Evolutionary conservation across 2,797 vertebrate genomes (phyloP).

Genomic region (Sciurus carolinensis): DNA sequence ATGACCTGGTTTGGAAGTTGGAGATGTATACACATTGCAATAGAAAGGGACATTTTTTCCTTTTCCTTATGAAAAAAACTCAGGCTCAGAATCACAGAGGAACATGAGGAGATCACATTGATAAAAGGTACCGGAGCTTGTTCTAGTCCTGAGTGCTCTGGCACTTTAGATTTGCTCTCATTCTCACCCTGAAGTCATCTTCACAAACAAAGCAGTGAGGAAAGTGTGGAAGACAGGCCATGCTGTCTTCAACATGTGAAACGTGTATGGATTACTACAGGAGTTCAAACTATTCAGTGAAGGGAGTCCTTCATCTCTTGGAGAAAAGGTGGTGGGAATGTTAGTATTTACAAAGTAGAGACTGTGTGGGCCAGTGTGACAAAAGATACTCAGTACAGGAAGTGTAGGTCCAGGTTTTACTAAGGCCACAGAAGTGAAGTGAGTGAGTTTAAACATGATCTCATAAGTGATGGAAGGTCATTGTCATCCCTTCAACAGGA

Average conservation of each 20-base stretch:
- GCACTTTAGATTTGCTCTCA: background rate
- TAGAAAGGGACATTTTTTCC: background rate
- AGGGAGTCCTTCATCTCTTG: background rate
- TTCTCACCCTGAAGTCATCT: background rate
- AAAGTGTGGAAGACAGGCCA: background rate
- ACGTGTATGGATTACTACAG: background rate
- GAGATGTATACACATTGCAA: rapidly evolving
- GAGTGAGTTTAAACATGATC: background rate
- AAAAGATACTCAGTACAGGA: background rate
- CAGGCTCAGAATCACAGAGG: background rate
- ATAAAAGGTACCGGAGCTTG: background rate
- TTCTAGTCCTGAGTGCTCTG: background rate
- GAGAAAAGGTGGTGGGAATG: background rate
- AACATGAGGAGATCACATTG: background rate
- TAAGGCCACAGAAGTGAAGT: background rate
- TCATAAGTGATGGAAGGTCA: background rate
- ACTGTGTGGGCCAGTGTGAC: background rate
- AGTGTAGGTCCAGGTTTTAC: background rate
- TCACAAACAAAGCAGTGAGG: no score
- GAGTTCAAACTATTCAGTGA: background rate
- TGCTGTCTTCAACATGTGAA: background rate
- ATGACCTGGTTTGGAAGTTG: background rate
- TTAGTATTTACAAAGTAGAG: background rate
- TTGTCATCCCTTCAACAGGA: background rate
- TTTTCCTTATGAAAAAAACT: background rate